Evolutionary conservation across 1,140 invertebrate genomes (phyloP).

Genomic region (Magallana gigas): DNA sequence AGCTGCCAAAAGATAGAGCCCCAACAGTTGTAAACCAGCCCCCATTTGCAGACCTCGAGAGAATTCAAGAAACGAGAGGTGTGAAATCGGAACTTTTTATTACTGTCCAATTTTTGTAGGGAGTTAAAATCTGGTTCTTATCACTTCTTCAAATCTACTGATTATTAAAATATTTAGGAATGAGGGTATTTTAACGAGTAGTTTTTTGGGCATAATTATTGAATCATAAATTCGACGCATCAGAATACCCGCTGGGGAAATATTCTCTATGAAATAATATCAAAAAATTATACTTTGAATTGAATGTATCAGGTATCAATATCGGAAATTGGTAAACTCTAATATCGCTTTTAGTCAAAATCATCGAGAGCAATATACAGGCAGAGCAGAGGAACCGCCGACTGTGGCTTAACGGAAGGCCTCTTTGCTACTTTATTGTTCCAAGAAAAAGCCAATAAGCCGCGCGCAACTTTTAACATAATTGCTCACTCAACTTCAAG

Average conservation of each 20-base stretch:
- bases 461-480: conserved; percentile 36
- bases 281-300: too few relatives aligned
- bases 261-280: too few relatives aligned
- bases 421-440: conserved; percentile 19
- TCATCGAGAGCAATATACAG: conserved; percentile 3
- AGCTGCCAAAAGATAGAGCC: neutral
- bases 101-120: neutral
- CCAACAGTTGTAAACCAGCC: conserved; percentile 21
- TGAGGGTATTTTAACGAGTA: too few relatives aligned
- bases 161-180: neutral
- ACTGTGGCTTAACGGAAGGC: neutral
- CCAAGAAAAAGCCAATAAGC: conserved; percentile 15
- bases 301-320: neutral
- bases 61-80: neutral
- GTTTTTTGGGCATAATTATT: too few relatives aligned
- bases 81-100: conserved; percentile 34
- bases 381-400: neutral
- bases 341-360: neutral
- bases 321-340: conserved; percentile 21
- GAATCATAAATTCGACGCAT: too few relatives aligned
- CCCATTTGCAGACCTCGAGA: neutral
- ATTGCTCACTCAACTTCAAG: conserved; percentile 35
- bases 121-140: neutral
- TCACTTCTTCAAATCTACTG: neutral
- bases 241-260: too few relatives aligned